Evolutionary conservation across 2,113 vertebrate species (phyloP).

Genomic region (Aleadryas rufinucha): DNA sequence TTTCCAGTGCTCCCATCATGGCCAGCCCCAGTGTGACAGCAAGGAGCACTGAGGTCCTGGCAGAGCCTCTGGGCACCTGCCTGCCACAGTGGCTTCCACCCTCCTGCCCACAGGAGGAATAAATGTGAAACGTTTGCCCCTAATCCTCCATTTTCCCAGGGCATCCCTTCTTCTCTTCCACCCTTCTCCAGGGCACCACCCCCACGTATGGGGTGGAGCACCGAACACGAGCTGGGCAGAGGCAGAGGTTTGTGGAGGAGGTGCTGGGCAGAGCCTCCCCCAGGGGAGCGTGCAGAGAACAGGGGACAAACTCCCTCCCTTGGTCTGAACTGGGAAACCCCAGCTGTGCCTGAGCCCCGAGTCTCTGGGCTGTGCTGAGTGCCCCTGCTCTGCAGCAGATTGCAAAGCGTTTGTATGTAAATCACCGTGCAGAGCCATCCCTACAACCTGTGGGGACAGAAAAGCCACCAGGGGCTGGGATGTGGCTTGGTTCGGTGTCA

Average conservation of each 20-base stretch:
- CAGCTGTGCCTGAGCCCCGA: neutral
- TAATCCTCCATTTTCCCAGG: neutral
- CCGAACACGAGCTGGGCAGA: neutral
- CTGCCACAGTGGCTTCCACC: neutral
- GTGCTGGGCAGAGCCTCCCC: neutral
- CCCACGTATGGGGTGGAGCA: neutral
- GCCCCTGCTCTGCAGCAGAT: neutral
- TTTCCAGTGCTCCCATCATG: neutral
- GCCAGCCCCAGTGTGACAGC: neutral
- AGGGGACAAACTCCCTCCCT: neutral
- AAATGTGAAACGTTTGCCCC: neutral
- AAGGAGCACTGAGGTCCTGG: neutral
- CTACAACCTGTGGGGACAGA: neutral
- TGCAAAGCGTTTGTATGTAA: neutral
- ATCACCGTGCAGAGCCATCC: neutral
- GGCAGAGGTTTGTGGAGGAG: neutral
- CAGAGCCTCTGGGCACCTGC: neutral
- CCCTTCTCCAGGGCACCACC: neutral
- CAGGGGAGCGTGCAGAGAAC: neutral
- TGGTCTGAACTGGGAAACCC: neutral
- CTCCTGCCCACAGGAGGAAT: neutral
- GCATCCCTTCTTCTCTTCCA: neutral
- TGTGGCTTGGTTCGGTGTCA: neutral
- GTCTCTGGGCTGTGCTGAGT: neutral
- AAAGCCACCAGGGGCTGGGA: neutral